Evolutionary conservation across 2,113 vertebrate genomes (phyloP).

Genomic region (Telmatochromis sp.): DNA sequence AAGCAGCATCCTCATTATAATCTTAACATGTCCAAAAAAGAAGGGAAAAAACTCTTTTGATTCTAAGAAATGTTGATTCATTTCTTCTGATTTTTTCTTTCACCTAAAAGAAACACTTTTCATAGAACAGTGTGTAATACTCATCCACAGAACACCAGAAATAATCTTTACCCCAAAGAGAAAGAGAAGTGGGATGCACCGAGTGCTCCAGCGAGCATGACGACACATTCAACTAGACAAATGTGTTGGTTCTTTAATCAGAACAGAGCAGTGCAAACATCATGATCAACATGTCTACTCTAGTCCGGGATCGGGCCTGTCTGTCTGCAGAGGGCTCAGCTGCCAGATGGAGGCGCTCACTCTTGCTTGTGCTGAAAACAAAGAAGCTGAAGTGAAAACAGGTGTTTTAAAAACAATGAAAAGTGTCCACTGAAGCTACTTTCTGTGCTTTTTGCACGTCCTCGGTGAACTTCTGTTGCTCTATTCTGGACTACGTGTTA

Average conservation of each 20-base stretch:
- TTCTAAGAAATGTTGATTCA: background rate
- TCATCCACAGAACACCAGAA: rapidly evolving
- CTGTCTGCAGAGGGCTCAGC: background rate
- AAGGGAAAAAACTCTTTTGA: background rate
- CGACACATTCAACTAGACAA: background rate
- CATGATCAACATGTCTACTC: background rate
- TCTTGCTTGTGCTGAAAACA: background rate
- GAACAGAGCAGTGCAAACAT: background rate
- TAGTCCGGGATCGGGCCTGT: rapidly evolving
- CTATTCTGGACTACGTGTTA: background rate
- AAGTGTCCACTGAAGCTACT: background rate
- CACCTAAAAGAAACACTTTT: background rate
- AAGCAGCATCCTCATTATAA: background rate
- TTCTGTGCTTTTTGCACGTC: background rate
- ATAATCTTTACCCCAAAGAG: background rate
- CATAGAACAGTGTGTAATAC: background rate
- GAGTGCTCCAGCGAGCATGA: background rate
- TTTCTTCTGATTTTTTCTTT: background rate
- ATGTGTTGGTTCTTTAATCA: background rate
- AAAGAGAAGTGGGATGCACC: background rate
- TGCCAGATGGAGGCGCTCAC: background rate
- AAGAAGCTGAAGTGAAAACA: background rate
- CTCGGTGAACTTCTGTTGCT: background rate
- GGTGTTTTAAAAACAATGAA: background rate
- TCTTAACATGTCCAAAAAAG: background rate